These are phyloP conservation scores for Sciurus niger DNA, from an alignment of 2,113 vertebrate genomes.

Conservation along the genomic window DNA sequence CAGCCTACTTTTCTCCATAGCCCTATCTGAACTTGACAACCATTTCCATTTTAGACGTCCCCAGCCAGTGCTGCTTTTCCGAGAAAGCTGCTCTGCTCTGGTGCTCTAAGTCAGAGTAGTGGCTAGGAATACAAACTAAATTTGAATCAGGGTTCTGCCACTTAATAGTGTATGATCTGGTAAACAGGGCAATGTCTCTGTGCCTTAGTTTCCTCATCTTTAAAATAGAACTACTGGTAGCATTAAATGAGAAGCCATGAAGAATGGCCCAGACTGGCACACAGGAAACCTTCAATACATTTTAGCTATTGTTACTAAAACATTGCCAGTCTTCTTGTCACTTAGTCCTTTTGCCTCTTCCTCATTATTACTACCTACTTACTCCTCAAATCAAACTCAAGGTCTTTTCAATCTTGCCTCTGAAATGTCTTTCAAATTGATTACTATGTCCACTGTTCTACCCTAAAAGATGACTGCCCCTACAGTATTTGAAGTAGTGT, in stretches of 20 bases:
- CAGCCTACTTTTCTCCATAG: neutral
- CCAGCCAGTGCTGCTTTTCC: neutral
- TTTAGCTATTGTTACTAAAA: neutral
- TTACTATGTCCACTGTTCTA: neutral
- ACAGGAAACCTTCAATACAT: neutral
- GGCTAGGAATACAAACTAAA: neutral
- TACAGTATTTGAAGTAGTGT: neutral
- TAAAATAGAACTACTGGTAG: neutral
- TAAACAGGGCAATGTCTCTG: neutral
- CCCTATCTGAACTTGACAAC: neutral
- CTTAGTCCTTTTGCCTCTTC: neutral
- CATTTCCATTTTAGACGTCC: neutral
- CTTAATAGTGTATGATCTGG: neutral
- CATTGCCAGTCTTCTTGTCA: neutral
- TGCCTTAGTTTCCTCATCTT: neutral
- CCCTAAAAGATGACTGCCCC: neutral
- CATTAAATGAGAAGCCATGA: constrained; percentile 7
- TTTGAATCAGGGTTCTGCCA: neutral
- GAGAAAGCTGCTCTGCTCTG: neutral
- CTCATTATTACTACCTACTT: neutral
- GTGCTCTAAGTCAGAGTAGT: neutral
- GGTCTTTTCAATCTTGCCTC: neutral
- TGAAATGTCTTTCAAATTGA: neutral
- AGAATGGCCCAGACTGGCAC: neutral
- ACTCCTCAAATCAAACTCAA: neutral